These are phyloP conservation scores for Automeris io DNA, from an alignment of 2,888 invertebrate species.

Conservation along the genomic window DNA sequence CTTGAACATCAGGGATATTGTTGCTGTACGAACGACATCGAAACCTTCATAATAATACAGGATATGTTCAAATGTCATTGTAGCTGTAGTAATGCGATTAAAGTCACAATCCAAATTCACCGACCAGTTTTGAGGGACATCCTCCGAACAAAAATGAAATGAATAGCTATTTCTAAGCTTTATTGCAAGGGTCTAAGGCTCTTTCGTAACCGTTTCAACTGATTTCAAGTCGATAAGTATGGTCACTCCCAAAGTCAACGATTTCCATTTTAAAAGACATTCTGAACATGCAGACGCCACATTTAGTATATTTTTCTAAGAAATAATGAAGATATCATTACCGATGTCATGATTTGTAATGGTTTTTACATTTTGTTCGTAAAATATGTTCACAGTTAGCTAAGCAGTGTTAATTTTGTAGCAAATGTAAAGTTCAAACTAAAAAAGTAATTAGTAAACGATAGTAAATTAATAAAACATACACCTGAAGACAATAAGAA, in stretches of 20 bases:
- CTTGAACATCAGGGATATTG: too few relatives aligned
- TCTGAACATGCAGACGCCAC: slow-evolving; percentile 1
- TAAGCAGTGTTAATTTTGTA: slow-evolving; percentile 1
- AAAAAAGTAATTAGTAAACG: background rate
- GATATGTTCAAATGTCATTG: too few relatives aligned
- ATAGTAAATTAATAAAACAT: background rate
- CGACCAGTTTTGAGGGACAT: too few relatives aligned
- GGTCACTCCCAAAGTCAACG: background rate
- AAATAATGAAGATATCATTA: background rate
- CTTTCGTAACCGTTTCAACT: too few relatives aligned
- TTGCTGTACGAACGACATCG: too few relatives aligned
- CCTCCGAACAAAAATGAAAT: too few relatives aligned
- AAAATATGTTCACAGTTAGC: background rate
- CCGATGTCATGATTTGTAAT: background rate
- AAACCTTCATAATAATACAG: too few relatives aligned
- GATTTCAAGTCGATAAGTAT: background rate
- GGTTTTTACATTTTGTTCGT: background rate
- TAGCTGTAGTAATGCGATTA: too few relatives aligned
- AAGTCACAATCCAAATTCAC: too few relatives aligned
- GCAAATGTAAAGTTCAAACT: background rate
- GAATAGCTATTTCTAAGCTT: too few relatives aligned
- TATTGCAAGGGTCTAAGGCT: too few relatives aligned
- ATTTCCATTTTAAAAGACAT: background rate
- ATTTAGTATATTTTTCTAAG: background rate
- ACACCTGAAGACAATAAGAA: too few relatives aligned